Evolutionary conservation across 2,888 invertebrate species (phyloP), one percentile per base, ranked within the genome.

Genomic region (Cerastoderma edule): DNA sequence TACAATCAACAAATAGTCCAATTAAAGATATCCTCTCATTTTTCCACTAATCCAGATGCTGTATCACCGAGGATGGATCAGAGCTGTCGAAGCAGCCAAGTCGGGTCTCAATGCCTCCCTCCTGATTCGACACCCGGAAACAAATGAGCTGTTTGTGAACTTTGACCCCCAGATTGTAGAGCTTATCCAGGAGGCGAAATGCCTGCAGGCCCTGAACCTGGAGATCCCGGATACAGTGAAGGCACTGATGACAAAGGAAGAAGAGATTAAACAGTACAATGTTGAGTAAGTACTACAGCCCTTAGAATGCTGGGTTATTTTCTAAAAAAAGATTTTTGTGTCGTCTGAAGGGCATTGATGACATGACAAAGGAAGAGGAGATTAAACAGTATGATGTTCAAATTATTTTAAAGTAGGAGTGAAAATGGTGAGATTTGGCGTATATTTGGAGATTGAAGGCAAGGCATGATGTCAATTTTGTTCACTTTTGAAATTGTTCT

Each of bases 91-190:
- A 33, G 84, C 90, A 0, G 89, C 91, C 56, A 90, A 89, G 67
- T 87, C 89, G 33, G 92, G 92, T 13, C 89, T 93, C 24, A 86
- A 89, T 71, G 88, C 92, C 22, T 90, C 92, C 1, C 86, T 93
- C 30, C 85, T 98, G 93, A 95, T 96, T 16, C 48, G 95, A n/a
- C 90, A 93, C 76, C 91, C 92, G 24, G 92, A 92, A 44, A 88
- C 91, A 3, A 85, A 83, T 28, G 88, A 90, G 64, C 85, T 91
- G 32, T 90, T 84, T 75, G 92, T 93, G 44, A 93, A 93, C 89
- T 93, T 92, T 87, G 93, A 93, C 86, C 89, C 90, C 3, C 90
- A 90, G 77, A 89, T 93, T 32, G 85, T 92, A 54, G 92, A 93
- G 73, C 81, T 93, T 67, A 90, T 93, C 24, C 90, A 92, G 80